These are phyloP conservation scores for Battus philenor DNA, from an alignment of 1,140 invertebrate genomes.

Conservation along the genomic window DNA sequence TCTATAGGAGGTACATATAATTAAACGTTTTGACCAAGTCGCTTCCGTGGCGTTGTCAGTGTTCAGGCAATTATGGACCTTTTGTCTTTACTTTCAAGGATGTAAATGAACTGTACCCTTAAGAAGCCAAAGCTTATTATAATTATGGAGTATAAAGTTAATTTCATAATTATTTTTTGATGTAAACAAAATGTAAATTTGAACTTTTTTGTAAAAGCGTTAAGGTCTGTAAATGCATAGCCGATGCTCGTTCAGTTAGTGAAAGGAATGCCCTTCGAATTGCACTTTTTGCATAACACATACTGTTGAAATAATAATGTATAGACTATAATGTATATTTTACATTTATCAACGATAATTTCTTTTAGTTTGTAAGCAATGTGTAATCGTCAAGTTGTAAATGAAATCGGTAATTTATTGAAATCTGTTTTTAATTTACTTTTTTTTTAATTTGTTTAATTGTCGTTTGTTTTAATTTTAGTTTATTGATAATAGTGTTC, in stretches of 20 bases:
- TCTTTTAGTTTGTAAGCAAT: slow-evolving; percentile 31
- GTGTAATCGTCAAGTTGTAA: slow-evolving; percentile 39
- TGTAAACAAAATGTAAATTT: no score
- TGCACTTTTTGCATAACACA: slow-evolving; percentile 70
- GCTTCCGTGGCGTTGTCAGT: slow-evolving; percentile 23
- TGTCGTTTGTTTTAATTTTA: slow-evolving; percentile 27
- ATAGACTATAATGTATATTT: slow-evolving; percentile 59
- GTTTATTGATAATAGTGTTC: slow-evolving; percentile 21
- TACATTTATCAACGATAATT: slow-evolving; percentile 38
- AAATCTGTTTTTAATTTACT: slow-evolving; percentile 34
- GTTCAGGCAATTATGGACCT: slow-evolving; percentile 20
- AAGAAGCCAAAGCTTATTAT: no score
- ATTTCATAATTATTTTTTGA: no score
- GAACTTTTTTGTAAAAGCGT: no score
- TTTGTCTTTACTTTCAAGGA: no score
- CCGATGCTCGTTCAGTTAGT: slow-evolving; percentile 19
- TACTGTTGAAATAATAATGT: slow-evolving; percentile 67
- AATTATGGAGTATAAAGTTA: no score
- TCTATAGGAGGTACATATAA: slow-evolving; percentile 32
- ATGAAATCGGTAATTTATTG: slow-evolving; percentile 32
- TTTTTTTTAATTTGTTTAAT: slow-evolving; percentile 30
- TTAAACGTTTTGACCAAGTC: slow-evolving; percentile 37
- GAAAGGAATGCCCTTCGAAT: slow-evolving; percentile 30
- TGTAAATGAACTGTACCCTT: no score
- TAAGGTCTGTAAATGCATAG: slow-evolving; percentile 34